These are phyloP conservation scores for Ceratosolen solmsi DNA, from an alignment of 1,140 invertebrate genomes.

Conservation along the genomic window DNA sequence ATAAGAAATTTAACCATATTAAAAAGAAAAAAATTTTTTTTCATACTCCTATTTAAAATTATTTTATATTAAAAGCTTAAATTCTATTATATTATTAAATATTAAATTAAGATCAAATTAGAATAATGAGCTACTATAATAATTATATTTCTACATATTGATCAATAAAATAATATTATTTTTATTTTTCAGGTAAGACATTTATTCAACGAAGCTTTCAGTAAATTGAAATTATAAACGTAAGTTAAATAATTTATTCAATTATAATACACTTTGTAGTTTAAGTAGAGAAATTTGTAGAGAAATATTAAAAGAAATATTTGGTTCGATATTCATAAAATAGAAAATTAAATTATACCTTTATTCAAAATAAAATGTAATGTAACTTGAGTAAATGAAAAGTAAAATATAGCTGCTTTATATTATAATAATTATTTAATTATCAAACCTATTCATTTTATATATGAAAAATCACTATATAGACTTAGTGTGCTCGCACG, in stretches of 20 bases:
- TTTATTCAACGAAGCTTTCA: background rate
- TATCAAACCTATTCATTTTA: background rate
- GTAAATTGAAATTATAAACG: background rate
- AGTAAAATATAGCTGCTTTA: background rate
- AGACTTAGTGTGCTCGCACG: background rate
- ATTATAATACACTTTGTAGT: background rate
- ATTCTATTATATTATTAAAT: no score
- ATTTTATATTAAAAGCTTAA: no score
- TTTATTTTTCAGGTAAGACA: constrained; percentile 45
- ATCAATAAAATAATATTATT: background rate
- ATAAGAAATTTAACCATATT: no score
- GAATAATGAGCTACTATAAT: no score
- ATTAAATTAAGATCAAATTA: no score
- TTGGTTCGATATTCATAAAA: background rate
- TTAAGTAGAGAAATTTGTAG: background rate
- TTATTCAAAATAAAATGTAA: background rate
- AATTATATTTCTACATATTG: no score
- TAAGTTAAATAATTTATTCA: constrained; percentile 8
- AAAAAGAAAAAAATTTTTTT: no score
- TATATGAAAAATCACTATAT: background rate
- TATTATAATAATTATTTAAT: background rate
- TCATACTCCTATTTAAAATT: no score
- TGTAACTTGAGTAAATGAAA: background rate
- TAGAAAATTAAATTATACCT: background rate
- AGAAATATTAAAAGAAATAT: no score